phyloP scores from a whole-genome alignment of 2,888 invertebrate genomes.

The Bugula neritina region DNA sequence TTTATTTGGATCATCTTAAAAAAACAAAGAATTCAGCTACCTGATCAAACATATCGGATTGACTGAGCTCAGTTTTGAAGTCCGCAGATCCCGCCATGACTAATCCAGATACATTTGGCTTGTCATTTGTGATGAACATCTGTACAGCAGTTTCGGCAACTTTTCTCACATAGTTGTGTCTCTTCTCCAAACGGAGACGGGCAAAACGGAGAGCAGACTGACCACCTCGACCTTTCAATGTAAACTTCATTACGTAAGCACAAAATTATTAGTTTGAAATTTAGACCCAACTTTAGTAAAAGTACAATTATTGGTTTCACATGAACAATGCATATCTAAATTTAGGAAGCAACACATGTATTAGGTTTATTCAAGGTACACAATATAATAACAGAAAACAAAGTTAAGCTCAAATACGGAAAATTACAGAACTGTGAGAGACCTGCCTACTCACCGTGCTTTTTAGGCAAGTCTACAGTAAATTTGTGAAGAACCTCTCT shows the following conservation, averaged over 20 bases:
- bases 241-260: too few relatives aligned
- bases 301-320: too few relatives aligned
- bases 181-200: conserved; percentile 96
- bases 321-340: too few relatives aligned
- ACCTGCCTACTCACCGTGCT: conserved; percentile 74
- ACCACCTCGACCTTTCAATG: conserved; percentile 77
- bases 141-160: conserved; percentile 95
- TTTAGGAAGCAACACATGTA: too few relatives aligned
- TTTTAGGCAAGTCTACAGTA: conserved; percentile 96
- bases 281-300: too few relatives aligned
- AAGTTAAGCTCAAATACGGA: too few relatives aligned
- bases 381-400: too few relatives aligned
- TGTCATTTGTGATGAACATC: conserved; percentile 93
- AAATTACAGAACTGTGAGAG: too few relatives aligned
- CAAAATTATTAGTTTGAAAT: too few relatives aligned
- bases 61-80: conserved; percentile 98
- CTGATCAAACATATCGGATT: conserved; percentile 99
- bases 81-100: conserved; percentile 98
- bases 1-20: too few relatives aligned
- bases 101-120: conserved; percentile 92
- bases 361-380: too few relatives aligned
- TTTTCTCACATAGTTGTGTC: conserved; percentile 98
- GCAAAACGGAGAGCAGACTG: conserved; percentile 99
- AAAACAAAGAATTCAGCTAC: too few relatives aligned
- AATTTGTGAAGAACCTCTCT: conserved; percentile 90